These are phyloP conservation scores for Geotrypetes seraphini DNA, from an alignment of 2,797 vertebrate genomes.

Conservation along the genomic window DNA sequence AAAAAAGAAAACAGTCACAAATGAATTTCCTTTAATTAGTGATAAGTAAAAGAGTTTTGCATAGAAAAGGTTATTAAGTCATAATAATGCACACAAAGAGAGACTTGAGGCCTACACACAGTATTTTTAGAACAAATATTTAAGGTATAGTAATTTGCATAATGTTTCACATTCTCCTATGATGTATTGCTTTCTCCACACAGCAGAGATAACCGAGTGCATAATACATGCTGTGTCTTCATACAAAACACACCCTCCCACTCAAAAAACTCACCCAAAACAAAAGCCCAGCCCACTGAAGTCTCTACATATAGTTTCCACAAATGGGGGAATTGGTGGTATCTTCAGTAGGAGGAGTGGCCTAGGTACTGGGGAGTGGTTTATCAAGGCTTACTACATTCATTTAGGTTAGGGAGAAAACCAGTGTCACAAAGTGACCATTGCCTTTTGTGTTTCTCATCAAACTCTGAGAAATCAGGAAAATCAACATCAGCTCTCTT, in stretches of 20 bases:
- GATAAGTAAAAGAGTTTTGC: constrained; percentile 70
- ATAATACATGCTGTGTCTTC: constrained; percentile 65
- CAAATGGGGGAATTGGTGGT: too few species aligned
- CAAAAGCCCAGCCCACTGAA: too few species aligned
- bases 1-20: constrained; percentile 49
- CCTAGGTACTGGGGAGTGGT: constrained; percentile 43
- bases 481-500: too few species aligned
- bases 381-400: constrained; percentile 56
- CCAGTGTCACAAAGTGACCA: constrained; percentile 22
- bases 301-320: too few species aligned
- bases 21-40: constrained; percentile 70
- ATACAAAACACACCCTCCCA: too few species aligned
- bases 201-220: constrained; percentile 79
- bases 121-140: constrained; percentile 73
- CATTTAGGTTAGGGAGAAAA: constrained; percentile 53
- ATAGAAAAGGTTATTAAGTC: constrained; percentile 81
- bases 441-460: too few species aligned
- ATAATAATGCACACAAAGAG: constrained; percentile 58
- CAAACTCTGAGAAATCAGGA: too few species aligned
- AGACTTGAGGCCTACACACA: constrained; percentile 49
- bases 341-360: too few species aligned
- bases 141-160: constrained; percentile 61
- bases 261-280: too few species aligned
- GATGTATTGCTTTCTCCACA: constrained; percentile 72
- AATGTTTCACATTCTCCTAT: constrained; percentile 64